Conservation (phyloP, 1,140 invertebrate genomes). For the Monochamus saltuarius region DNA sequence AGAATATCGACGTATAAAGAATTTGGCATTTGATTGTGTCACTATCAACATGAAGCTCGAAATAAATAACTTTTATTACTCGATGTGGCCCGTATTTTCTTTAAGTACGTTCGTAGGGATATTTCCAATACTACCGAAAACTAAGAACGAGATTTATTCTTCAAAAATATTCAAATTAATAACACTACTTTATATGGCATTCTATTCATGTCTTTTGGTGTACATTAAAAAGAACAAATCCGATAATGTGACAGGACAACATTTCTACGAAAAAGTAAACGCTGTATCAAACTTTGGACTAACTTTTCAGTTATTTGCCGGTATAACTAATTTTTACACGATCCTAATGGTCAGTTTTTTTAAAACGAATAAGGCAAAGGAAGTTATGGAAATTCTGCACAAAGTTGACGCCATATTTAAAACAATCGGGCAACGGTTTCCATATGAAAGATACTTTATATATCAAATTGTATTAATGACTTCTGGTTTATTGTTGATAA, state of each 20-base stretch:
- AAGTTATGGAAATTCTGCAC: constrained; percentile 7
- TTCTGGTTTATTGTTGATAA: no score
- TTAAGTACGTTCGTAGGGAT: constrained; percentile 17
- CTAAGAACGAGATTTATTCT: constrained; percentile 8
- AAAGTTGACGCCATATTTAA: constrained; percentile 7
- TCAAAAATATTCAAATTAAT: constrained; percentile 19
- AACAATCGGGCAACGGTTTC: no score
- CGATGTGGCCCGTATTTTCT: constrained; percentile 8
- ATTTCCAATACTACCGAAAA: constrained; percentile 15
- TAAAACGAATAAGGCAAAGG: constrained; percentile 14
- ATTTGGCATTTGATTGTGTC: no score
- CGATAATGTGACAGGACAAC: no score
- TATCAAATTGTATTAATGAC: no score
- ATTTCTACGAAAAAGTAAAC: no score
- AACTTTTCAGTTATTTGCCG: no score
- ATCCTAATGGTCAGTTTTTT: constrained; percentile 20
- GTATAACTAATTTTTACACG: constrained; percentile 5
- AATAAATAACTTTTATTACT: constrained; percentile 10
- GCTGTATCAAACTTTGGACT: no score
- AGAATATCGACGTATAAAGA: no score
- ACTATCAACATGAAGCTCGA: no score
- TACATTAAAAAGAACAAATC: constrained; percentile 11
- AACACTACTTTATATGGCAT: constrained; percentile 13
- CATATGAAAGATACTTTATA: no score
- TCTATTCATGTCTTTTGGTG: constrained; percentile 13